phyloP scores from a whole-genome alignment of 2,113 vertebrate species.

The Pseudois nayaur region DNA sequence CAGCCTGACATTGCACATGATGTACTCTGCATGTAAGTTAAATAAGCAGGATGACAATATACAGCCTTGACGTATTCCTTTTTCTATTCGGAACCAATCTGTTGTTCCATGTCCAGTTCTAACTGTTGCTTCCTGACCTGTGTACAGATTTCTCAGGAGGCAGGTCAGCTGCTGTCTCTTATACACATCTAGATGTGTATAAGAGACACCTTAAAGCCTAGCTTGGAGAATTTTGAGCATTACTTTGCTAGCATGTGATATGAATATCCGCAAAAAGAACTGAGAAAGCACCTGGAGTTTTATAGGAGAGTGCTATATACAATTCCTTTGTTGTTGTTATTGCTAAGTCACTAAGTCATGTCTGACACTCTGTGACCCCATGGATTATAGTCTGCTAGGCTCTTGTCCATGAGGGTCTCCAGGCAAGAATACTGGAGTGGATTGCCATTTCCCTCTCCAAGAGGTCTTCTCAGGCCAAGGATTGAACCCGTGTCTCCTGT shows the following conservation, averaged over 20 bases:
- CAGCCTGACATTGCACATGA: too few species aligned
- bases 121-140: too few species aligned
- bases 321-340: neutral
- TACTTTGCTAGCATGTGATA: neutral
- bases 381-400: neutral
- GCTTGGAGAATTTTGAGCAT: neutral
- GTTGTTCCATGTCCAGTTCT: too few species aligned
- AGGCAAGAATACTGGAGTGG: neutral
- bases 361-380: neutral
- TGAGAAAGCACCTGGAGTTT: neutral
- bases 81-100: too few species aligned
- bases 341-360: neutral
- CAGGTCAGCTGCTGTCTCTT: too few species aligned
- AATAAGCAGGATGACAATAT: too few species aligned
- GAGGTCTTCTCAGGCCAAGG: neutral
- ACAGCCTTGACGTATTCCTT: too few species aligned
- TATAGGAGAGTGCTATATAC: neutral
- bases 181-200: too few species aligned
- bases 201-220: too few species aligned
- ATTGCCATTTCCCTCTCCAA: neutral
- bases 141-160: too few species aligned
- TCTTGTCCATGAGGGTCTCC: neutral
- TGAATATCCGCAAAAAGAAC: neutral
- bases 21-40: too few species aligned
- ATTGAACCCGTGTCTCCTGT: neutral